Percentiles rank a stretch among this genome's conserved stretches.
phyloP scores from a whole-genome alignment of 2,888 invertebrate species.

The Deilephila elpenor region DNA sequence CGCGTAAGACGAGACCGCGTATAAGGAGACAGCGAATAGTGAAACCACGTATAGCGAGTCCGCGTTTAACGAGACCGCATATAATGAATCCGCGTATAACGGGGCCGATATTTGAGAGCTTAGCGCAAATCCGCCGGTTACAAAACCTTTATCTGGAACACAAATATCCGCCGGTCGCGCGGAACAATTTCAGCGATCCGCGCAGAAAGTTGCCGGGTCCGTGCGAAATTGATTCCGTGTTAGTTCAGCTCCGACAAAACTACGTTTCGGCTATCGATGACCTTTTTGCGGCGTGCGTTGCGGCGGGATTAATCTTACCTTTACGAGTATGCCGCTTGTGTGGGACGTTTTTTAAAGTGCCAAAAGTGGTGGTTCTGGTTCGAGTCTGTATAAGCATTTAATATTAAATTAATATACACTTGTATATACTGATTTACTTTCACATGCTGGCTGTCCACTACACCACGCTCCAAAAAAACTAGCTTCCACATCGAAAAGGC shows the following conservation, averaged over 20 bases:
- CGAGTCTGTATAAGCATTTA: too few species aligned
- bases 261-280: not conserved
- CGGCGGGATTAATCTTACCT: too few species aligned
- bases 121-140: constrained; percentile 2
- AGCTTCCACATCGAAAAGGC: not conserved
- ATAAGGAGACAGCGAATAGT: not conserved
- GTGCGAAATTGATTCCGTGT: constrained; percentile 27
- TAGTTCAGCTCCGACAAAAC: constrained; percentile 10
- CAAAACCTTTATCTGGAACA: constrained; percentile 10
- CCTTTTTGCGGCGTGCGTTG: not conserved
- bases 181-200: constrained; percentile 7
- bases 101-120: not conserved
- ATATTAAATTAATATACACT: too few species aligned
- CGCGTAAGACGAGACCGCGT: not conserved
- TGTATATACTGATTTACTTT: too few species aligned
- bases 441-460: too few species aligned
- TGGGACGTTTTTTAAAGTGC: too few species aligned
- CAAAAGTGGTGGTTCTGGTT: too few species aligned
- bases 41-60: not conserved
- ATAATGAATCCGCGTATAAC: not conserved
- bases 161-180: not conserved
- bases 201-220: constrained; percentile 8
- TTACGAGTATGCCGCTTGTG: too few species aligned
- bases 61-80: not conserved
- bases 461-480: too few species aligned